phyloP scores from a whole-genome alignment of 2,888 invertebrate species.

The Drosophila ustulata region DNA sequence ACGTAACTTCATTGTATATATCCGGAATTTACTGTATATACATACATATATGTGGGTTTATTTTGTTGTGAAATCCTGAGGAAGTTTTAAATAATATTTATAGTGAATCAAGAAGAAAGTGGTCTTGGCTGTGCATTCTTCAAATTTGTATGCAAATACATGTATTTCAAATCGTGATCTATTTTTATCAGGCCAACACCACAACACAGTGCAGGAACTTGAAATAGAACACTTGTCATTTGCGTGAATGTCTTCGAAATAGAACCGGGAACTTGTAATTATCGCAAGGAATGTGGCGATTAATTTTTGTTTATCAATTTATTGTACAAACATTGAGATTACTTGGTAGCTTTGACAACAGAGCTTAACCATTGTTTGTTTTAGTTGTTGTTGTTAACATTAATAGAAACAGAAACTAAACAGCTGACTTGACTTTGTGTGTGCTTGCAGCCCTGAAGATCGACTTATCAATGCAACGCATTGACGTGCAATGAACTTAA shows the following conservation, averaged over 20 bases:
- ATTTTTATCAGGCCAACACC: conserved; percentile 10
- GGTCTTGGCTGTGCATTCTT: conserved; percentile 6
- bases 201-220: conserved; percentile 10
- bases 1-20: conserved; percentile 11
- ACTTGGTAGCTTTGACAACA: not conserved
- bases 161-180: conserved; percentile 5
- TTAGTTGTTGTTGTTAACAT: conserved; percentile 2
- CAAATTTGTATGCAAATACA: conserved; percentile 1
- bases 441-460: conserved; percentile 7
- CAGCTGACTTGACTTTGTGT: conserved; percentile 8
- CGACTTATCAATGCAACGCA: conserved; percentile 1
- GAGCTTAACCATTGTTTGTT: conserved; percentile 2
- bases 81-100: not conserved
- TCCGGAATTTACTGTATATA: conserved; percentile 1
- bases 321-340: conserved; percentile 17
- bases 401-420: conserved; percentile 8
- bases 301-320: conserved; percentile 10
- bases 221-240: conserved; percentile 7
- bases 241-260: not conserved
- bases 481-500: conserved; percentile 1
- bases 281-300: not conserved
- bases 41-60: not conserved
- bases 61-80: not conserved
- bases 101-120: conserved; percentile 1
- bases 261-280: not conserved